phyloP scores from a whole-genome alignment of 1,140 invertebrate species.

The Triops cancriformis region DNA sequence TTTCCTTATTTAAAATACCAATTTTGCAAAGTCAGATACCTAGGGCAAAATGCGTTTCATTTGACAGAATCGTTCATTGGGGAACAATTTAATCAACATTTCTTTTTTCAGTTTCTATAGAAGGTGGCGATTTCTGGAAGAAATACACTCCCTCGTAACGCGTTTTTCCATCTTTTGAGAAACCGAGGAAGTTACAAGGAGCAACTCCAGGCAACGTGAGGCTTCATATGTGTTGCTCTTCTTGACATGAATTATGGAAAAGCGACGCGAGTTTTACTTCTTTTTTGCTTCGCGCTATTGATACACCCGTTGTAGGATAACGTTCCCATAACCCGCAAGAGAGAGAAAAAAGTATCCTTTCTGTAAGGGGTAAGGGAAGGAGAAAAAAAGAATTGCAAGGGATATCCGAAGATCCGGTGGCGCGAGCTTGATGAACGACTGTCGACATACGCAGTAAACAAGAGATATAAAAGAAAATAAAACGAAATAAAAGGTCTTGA shows the following conservation, averaged over 20 bases:
- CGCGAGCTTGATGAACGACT: neutral
- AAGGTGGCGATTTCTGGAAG: too few relatives aligned
- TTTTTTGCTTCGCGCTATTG: neutral
- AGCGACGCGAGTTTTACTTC: neutral
- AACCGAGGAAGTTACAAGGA: neutral
- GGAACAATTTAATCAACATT: too few relatives aligned
- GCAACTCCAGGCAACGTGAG: neutral
- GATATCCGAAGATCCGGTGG: neutral
- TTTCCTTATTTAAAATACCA: too few relatives aligned
- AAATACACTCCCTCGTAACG: neutral
- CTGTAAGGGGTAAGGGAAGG: too few relatives aligned
- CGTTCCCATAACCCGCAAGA: neutral
- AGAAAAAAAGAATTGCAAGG: neutral
- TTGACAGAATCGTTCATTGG: too few relatives aligned
- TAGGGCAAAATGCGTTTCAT: too few relatives aligned
- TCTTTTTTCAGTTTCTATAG: too few relatives aligned
- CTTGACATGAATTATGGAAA: constrained; percentile 14
- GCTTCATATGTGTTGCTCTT: constrained; percentile 10
- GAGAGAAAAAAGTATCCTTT: too few relatives aligned
- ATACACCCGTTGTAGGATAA: neutral
- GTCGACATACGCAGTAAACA: neutral
- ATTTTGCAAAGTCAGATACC: too few relatives aligned
- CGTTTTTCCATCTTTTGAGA: neutral
- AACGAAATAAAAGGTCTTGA: too few relatives aligned
- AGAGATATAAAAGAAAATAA: neutral